Conservation (phyloP, 1,140 invertebrate species). For the roundworm (Caenorhabditis elegans) region WBcel235 BX284606.5:3069501-3070000, state of each 20-base stretch:
- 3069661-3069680: constrained; percentile 95
- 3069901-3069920: constrained; percentile 15
- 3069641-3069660: constrained; percentile 94
- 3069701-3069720: constrained; percentile 97
- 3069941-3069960: constrained; percentile 23
- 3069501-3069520: constrained; percentile 32
- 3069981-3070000: not conserved
- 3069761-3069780: constrained; percentile 93
- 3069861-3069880: constrained; percentile 1
- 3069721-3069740: constrained; percentile 86
- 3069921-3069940: not conserved
- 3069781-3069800: not conserved
- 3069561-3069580: not conserved
- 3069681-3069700: constrained; percentile 95
- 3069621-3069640: constrained; percentile 99
- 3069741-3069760: constrained; percentile 94
- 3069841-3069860: constrained; percentile 5
- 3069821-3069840: not conserved
- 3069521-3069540: not conserved
- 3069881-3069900: not conserved
- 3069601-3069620: constrained; percentile 80
- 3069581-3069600: not conserved
- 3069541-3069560: not conserved
- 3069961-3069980: constrained; percentile 14
- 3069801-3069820: constrained; percentile 8